Evolutionary conservation across 2,797 vertebrate genomes (phyloP).

Genomic region (Thaleichthys pacificus): DNA sequence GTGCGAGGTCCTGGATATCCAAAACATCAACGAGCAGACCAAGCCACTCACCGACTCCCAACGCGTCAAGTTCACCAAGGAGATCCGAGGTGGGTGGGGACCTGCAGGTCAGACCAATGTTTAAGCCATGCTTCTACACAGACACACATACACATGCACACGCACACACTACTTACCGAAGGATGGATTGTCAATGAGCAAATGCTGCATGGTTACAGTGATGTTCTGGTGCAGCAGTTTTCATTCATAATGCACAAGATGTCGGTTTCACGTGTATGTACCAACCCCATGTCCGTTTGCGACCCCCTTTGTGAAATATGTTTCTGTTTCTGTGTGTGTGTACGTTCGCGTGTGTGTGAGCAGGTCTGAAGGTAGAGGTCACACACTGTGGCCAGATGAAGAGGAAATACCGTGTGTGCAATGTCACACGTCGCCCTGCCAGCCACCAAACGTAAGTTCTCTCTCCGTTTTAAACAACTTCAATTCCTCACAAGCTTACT

Average conservation of each 20-base stretch:
- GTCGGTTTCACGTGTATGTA: background rate
- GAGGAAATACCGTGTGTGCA: constrained; percentile 98
- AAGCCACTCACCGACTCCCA: constrained; percentile 98
- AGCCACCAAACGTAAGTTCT: constrained; percentile 94
- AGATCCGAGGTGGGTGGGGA: constrained; percentile 91
- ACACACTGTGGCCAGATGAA: constrained; percentile 99
- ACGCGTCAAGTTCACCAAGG: constrained; percentile 99
- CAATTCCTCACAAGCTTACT: background rate
- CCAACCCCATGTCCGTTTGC: background rate
- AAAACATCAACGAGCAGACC: constrained; percentile 98
- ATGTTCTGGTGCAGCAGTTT: background rate
- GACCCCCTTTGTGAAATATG: background rate
- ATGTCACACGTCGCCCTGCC: constrained; percentile 94
- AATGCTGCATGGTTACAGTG: too few relatives aligned
- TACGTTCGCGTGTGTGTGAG: constrained; percentile 23
- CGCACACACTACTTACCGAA: background rate
- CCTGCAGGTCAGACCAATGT: constrained; percentile 4
- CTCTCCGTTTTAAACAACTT: background rate
- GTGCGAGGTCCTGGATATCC: constrained; percentile 98
- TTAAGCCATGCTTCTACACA: constrained; percentile 1
- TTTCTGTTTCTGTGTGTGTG: constrained; percentile 10
- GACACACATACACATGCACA: background rate
- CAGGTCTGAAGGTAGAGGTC: constrained; percentile 97
- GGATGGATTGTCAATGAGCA: background rate
- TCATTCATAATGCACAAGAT: background rate